A percentile compares a stretch with the other conserved stretches of the same genome.
Evolutionary conservation across 2,888 invertebrate species (phyloP).

Genomic region (Dasysyrphus albostriatus): DNA sequence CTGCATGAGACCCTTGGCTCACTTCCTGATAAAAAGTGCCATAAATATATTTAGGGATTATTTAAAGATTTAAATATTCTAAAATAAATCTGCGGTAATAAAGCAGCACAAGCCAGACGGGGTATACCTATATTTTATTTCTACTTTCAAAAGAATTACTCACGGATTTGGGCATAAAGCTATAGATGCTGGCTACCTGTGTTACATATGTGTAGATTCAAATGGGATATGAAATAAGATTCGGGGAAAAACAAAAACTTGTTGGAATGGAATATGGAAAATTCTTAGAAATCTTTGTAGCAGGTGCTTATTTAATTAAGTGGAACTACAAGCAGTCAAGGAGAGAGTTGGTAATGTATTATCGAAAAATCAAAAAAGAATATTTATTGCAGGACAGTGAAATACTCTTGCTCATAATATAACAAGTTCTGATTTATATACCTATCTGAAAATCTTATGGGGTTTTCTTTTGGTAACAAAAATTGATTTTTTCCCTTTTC

Average conservation of each 20-base stretch:
- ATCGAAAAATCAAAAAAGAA: no score
- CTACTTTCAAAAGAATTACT: background rate
- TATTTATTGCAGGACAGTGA: no score
- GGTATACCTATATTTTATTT: background rate
- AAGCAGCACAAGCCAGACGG: background rate
- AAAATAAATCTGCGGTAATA: slow-evolving; percentile 5
- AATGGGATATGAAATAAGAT: background rate
- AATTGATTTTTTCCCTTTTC: no score
- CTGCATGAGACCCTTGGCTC: background rate
- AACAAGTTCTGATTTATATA: no score
- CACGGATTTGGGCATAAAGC: background rate
- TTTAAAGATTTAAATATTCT: background rate
- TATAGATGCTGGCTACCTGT: background rate
- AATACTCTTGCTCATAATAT: no score
- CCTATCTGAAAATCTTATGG: no score
- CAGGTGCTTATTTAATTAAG: slow-evolving; percentile 8
- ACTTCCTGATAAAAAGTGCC: background rate
- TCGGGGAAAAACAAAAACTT: background rate
- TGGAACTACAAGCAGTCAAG: no score
- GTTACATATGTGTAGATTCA: background rate
- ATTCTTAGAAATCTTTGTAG: background rate
- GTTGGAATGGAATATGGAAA: background rate
- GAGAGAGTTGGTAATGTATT: no score
- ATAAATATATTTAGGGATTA: slow-evolving; percentile 10
- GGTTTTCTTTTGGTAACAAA: no score